These are phyloP conservation scores for Sphyrna mokarran DNA, from an alignment of 2,113 vertebrate species.

Conservation along the genomic window DNA sequence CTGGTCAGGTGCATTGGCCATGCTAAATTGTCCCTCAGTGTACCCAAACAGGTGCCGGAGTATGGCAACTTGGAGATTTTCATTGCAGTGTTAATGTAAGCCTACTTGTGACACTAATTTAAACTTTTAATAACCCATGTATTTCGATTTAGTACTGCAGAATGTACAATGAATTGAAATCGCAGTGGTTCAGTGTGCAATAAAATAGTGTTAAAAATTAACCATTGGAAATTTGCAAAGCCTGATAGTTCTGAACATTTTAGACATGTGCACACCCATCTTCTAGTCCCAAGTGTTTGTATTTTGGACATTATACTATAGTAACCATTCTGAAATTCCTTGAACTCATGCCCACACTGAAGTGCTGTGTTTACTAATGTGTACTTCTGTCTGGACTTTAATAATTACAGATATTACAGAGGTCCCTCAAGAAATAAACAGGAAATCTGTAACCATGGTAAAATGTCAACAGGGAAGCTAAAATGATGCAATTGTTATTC, in stretches of 20 bases:
- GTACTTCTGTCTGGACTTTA: not conserved
- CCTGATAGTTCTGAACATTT: not conserved
- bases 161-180: not conserved
- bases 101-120: too few species aligned
- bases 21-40: too few species aligned
- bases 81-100: too few species aligned
- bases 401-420: not conserved
- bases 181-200: not conserved
- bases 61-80: too few species aligned
- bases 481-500: conserved; percentile 5
- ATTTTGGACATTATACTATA: not conserved
- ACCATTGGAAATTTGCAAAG: not conserved
- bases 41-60: too few species aligned
- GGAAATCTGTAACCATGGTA: conserved; percentile 24
- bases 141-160: not conserved
- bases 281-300: not conserved
- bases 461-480: not conserved
- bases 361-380: conserved; percentile 3
- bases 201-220: not conserved
- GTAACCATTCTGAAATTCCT: not conserved
- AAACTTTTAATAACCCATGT: not conserved
- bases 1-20: too few species aligned
- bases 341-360: not conserved
- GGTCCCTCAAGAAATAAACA: conserved; percentile 23
- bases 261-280: not conserved